Conservation (phyloP, 2,888 invertebrate species). For the Melolontha melolontha region DNA sequence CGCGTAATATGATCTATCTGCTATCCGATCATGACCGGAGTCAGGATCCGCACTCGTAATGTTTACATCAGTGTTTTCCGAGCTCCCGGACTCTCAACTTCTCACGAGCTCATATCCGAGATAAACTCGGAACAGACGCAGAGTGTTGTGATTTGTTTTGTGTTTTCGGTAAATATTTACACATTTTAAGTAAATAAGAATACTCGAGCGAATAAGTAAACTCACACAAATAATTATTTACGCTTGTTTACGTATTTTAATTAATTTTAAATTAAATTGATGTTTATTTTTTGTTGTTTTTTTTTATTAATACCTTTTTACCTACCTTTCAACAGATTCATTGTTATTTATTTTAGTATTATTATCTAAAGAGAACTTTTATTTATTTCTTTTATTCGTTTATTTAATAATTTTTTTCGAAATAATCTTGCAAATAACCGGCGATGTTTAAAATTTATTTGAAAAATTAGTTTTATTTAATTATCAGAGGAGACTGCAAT, state of each 20-base stretch:
- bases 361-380: no score
- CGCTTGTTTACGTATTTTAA: conserved; percentile 5
- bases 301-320: background rate
- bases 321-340: background rate
- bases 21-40: conserved; percentile 43
- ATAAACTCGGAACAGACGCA: conserved; percentile 24
- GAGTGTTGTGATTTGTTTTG: conserved; percentile 38
- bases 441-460: no score
- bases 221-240: conserved; percentile 16
- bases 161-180: conserved; percentile 33
- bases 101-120: conserved; percentile 23
- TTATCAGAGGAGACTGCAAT: no score
- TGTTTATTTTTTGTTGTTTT: background rate
- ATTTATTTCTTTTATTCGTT: no score
- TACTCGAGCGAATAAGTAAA: conserved; percentile 10
- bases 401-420: no score
- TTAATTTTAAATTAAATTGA: no score
- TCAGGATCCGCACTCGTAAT: conserved; percentile 50
- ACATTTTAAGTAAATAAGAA: conserved; percentile 22
- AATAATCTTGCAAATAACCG: no score
- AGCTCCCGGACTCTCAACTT: conserved; percentile 43
- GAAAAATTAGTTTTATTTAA: no score
- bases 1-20: conserved; percentile 37
- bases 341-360: no score
- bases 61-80: conserved; percentile 49